phyloP scores from a whole-genome alignment of 2,888 invertebrate species.

The Iselma pallidipennis region DNA sequence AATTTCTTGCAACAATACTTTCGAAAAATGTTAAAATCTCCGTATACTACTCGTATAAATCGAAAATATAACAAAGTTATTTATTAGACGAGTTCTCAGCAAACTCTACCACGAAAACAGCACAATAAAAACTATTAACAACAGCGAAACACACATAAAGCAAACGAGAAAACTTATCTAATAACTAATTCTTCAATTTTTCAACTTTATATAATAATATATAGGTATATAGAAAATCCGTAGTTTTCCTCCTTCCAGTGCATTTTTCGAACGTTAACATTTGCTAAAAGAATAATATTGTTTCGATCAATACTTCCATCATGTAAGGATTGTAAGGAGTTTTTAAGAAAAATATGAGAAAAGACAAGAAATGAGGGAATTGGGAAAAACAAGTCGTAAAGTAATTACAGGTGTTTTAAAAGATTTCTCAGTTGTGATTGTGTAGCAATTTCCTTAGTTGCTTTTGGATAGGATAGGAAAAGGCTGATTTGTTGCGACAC shows the following conservation, averaged over 20 bases:
- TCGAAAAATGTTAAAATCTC: slow-evolving; percentile 30
- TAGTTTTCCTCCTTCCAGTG: background rate
- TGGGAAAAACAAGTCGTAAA: slow-evolving; percentile 40
- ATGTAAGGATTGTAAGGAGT: background rate
- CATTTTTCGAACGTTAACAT: background rate
- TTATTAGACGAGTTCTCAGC: slow-evolving; percentile 31
- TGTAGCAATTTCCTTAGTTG: too few species aligned
- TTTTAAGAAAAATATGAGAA: background rate
- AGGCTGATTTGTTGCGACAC: too few species aligned
- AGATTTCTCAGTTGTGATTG: too few species aligned
- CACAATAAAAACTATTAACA: slow-evolving; percentile 45
- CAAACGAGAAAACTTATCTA: slow-evolving; percentile 48
- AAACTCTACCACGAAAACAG: slow-evolving; percentile 35
- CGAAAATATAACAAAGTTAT: slow-evolving; percentile 35
- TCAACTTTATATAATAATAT: slow-evolving; percentile 25
- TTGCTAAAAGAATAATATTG: background rate
- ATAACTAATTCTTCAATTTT: slow-evolving; percentile 45
- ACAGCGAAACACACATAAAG: slow-evolving; percentile 46
- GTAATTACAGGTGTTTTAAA: slow-evolving; percentile 51
- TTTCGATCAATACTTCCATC: background rate
- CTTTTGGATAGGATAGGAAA: too few species aligned
- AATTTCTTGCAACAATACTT: slow-evolving; percentile 31
- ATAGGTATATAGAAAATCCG: too few species aligned
- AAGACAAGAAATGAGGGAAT: background rate
- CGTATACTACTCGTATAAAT: slow-evolving; percentile 32